Evolutionary conservation across 2,113 vertebrate species (phyloP), one percentile per base, ranked within the genome.

Genomic region (Phoenicopterus ruber): DNA sequence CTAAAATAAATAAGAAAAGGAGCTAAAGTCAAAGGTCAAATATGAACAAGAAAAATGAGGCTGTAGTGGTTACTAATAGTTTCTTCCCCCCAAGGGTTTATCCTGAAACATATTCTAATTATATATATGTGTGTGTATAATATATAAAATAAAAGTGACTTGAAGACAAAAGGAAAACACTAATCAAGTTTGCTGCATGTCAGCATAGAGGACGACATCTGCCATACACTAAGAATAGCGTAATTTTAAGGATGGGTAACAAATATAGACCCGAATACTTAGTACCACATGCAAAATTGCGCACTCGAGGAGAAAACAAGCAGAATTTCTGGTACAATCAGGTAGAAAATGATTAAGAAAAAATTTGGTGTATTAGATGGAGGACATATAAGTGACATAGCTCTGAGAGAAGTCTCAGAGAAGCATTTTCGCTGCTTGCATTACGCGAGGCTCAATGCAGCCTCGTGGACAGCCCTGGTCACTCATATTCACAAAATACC

Each of bases 371-470:
- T 36, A 50, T 46, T 62, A 70, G 24, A 79, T 16, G 19, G 28
- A 88, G 40, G 46, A 50, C 19, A 62, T 14, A 0, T 40, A 73
- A 47, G 34, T 7, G 25, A 58, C 9, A n/a, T 1, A 40, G 58
- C 36, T 80, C 44, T 61, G n/a, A 72, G n/a, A 13, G 20, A 66
- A 61, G 66, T 13, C 49, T 44, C 52, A 31, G 52, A 63, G 32
- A 82, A 94, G 54, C 28, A 47, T 40, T 73, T 88, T 69, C 34
- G 20, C 32, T 58, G 28, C 55, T 50, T 1, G 0, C 5, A 11
- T n/a, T 50, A 84, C 0, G 0, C 0, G 0, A 61, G 19, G 31
- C 38, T 50, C 65, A 36, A 28, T 9, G 47, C 17, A 79, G 70
- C 21, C 70, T 52, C 2, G 0, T 0, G 1, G 61, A 42, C 54